Conservation (phyloP, 1,140 invertebrate genomes). For the Hermetia illucens region DNA sequence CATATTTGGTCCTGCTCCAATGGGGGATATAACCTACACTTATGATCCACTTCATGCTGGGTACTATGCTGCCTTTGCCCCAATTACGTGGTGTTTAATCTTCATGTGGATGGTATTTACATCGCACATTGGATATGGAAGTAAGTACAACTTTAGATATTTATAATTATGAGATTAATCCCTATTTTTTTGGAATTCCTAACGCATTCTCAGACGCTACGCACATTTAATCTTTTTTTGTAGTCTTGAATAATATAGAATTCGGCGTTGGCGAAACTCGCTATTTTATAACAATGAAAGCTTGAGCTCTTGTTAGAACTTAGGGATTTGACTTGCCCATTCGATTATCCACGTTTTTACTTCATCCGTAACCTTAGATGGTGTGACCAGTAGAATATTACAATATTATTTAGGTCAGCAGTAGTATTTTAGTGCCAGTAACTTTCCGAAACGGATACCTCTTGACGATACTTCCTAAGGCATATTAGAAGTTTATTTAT, state of each 20-base stretch:
- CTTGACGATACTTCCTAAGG: no score
- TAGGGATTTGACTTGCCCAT: no score
- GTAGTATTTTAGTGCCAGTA: no score
- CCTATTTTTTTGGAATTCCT: neutral
- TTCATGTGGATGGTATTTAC: conserved; percentile 51
- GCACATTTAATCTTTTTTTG: conserved; percentile 1
- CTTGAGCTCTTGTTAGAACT: no score
- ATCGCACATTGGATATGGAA: conserved; percentile 42
- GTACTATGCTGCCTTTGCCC: conserved; percentile 53
- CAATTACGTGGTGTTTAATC: conserved; percentile 51
- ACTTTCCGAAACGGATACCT: no score
- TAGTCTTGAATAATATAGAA: neutral
- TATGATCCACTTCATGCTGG: conserved; percentile 51
- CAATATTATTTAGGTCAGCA: no score
- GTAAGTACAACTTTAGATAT: conserved; percentile 23
- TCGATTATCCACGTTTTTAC: no score
- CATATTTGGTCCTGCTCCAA: conserved; percentile 44
- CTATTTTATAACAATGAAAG: neutral
- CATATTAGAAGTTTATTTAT: no score
- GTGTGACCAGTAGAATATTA: no score
- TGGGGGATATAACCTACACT: conserved; percentile 48
- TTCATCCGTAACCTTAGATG: no score
- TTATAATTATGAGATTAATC: neutral
- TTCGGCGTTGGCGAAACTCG: neutral
- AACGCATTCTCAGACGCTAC: no score